These are phyloP conservation scores for Cryptus viduatorius DNA, from an alignment of 2,888 invertebrate species.

Conservation along the genomic window DNA sequence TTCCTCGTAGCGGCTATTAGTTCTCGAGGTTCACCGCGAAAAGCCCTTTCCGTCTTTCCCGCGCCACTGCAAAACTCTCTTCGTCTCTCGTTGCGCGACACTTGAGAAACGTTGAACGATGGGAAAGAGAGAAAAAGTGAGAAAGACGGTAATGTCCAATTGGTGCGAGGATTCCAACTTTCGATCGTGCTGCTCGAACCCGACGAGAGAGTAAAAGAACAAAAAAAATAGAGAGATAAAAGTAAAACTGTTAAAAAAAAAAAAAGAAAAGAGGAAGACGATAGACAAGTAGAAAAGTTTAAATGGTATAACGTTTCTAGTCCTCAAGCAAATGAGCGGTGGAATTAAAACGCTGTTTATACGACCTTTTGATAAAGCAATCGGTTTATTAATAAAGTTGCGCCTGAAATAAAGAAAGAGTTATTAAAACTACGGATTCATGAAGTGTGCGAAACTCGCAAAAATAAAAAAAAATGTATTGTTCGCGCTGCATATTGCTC, in stretches of 20 bases:
- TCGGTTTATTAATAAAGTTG: neutral
- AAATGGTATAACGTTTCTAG: constrained; percentile 5
- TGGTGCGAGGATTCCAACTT: constrained; percentile 61
- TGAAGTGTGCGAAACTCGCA: neutral
- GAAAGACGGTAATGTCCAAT: constrained; percentile 68
- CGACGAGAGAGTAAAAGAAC: constrained; percentile 56
- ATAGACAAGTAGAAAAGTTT: constrained; percentile 50
- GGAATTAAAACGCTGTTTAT: constrained; percentile 34
- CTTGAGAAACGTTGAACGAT: constrained; percentile 46
- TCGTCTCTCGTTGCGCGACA: constrained; percentile 13
- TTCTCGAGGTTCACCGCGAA: constrained; percentile 54
- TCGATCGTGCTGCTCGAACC: constrained; percentile 58
- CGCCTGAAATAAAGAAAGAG: neutral
- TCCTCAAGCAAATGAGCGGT: constrained; percentile 7
- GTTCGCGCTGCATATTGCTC: too few relatives aligned
- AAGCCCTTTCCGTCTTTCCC: constrained; percentile 58
- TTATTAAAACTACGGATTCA: neutral
- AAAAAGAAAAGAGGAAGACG: constrained; percentile 38
- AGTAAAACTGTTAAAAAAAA: neutral
- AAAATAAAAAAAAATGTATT: too few relatives aligned
- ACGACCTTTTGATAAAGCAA: constrained; percentile 2
- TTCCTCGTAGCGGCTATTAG: constrained; percentile 64
- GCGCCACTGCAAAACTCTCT: constrained; percentile 55
- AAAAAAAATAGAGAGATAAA: neutral
- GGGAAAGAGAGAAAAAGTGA: constrained; percentile 55